These are phyloP conservation scores for Tetragnatha versicolor DNA, from an alignment of 1,140 invertebrate genomes.

Conservation along the genomic window DNA sequence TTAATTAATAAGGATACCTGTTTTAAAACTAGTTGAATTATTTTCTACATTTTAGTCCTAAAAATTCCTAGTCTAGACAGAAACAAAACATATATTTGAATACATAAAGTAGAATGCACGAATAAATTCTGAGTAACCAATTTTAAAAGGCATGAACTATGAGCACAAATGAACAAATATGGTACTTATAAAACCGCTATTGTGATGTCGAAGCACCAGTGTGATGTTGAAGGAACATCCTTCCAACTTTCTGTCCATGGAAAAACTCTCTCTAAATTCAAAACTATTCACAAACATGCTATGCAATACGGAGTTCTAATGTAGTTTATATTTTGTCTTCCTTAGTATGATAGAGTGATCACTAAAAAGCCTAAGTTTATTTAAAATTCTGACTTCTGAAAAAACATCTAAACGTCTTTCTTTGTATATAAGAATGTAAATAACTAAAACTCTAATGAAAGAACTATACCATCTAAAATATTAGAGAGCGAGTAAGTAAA, in stretches of 20 bases:
- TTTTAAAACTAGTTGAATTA: too few species aligned
- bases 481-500: conserved; percentile 45
- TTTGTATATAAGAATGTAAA: conserved; percentile 35
- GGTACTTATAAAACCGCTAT: conserved; percentile 4
- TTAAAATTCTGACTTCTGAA: conserved; percentile 39
- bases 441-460: conserved; percentile 43
- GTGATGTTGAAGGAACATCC: conserved; percentile 13
- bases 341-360: conserved; percentile 10
- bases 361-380: conserved; percentile 45
- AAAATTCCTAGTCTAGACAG: too few species aligned
- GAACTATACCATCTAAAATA: conserved; percentile 44
- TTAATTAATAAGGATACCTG: too few species aligned
- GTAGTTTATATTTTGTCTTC: conserved; percentile 27
- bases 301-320: conserved; percentile 31
- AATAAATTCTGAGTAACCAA: too few species aligned
- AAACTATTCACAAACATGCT: conserved; percentile 23
- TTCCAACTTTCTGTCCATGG: conserved; percentile 35
- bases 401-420: conserved; percentile 32
- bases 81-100: too few species aligned
- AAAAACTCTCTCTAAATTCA: conserved; percentile 14
- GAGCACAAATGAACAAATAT: conserved; percentile 1
- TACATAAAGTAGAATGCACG: too few species aligned
- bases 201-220: conserved; percentile 40
- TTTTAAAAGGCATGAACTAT: too few species aligned
- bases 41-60: too few species aligned